These are phyloP conservation scores for Acanthurus tractus DNA, from an alignment of 2,797 vertebrate species.

Conservation along the genomic window DNA sequence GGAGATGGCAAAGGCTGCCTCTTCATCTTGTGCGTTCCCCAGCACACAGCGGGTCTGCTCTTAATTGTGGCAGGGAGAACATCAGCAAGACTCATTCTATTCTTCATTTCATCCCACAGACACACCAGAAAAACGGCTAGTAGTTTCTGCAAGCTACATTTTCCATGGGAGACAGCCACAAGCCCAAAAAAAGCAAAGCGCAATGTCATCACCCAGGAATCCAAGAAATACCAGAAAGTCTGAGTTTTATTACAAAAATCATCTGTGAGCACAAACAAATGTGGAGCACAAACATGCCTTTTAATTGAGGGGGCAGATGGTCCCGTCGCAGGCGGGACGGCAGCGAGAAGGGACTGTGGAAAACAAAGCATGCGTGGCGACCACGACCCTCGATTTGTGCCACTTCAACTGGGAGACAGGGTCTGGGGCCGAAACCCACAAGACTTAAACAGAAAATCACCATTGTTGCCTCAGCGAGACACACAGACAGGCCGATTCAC, in stretches of 20 bases:
- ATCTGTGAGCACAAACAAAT: conserved; percentile 84
- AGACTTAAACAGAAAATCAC: conserved; percentile 80
- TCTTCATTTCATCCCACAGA: conserved; percentile 82
- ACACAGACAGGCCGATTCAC: conserved; percentile 73
- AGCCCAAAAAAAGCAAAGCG: conserved; percentile 75
- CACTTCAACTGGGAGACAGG: conserved; percentile 72
- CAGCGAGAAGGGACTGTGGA: conserved; percentile 69
- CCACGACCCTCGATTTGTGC: conserved; percentile 76
- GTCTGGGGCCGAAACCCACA: conserved; percentile 80
- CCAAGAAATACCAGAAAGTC: conserved; percentile 84
- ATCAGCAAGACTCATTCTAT: conserved; percentile 77
- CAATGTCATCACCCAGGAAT: conserved; percentile 84
- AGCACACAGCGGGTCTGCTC: conserved; percentile 77
- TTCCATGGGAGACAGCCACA: conserved; percentile 83
- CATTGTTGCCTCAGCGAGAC: conserved; percentile 74
- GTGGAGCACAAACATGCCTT: conserved; percentile 78
- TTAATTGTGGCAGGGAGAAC: conserved; percentile 80
- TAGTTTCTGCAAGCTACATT: conserved; percentile 81
- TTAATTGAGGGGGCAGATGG: conserved; percentile 83
- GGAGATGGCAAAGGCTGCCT: conserved; percentile 67
- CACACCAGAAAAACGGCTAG: conserved; percentile 78
- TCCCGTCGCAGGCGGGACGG: conserved; percentile 56
- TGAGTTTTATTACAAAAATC: conserved; percentile 83
- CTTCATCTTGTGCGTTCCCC: conserved; percentile 74
- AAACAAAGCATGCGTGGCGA: conserved; percentile 74